A percentile compares a stretch with the other conserved stretches of the same genome.
Evolutionary conservation across 2,888 invertebrate genomes (phyloP).

Genomic region (Herminia tarsipennalis): DNA sequence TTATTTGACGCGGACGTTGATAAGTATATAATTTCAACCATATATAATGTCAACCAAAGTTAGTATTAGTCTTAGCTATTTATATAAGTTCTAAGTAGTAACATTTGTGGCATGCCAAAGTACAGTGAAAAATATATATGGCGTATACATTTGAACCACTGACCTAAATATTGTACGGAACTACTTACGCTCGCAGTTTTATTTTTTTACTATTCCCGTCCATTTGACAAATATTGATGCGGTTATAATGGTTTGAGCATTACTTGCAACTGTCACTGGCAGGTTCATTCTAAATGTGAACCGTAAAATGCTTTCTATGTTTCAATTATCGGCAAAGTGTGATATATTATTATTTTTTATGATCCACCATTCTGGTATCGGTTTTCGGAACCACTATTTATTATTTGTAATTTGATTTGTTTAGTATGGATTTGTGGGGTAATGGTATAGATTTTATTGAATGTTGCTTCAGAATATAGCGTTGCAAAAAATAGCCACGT

Average conservation of each 20-base stretch:
- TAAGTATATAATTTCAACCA: no score
- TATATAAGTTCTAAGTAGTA: no score
- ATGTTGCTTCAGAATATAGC: no score
- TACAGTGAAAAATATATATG: conserved; percentile 4
- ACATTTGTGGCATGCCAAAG: no score
- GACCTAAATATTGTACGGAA: conserved; percentile 30
- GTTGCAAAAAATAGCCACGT: no score
- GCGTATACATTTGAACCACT: no score
- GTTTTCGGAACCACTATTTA: conserved; percentile 13
- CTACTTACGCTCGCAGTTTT: conserved; percentile 13
- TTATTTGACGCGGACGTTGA: no score
- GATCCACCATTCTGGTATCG: conserved; percentile 19
- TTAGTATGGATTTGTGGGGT: conserved; percentile 8
- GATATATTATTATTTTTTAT: conserved; percentile 64
- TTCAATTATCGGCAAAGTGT: conserved; percentile 61
- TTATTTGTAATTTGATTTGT: conserved; percentile 14
- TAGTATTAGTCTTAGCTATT: no score
- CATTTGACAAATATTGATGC: conserved; percentile 73
- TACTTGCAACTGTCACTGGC: conserved; percentile 51
- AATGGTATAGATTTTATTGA: neutral
- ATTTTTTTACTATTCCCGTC: conserved; percentile 56
- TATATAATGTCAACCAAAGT: no score
- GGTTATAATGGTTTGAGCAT: conserved; percentile 44
- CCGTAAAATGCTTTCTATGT: conserved; percentile 75
- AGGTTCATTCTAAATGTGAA: conserved; percentile 50